Evolutionary conservation across 64 coral and sea anemone genomes (phyloP).

Genomic region (Montipora capricornis): DNA sequence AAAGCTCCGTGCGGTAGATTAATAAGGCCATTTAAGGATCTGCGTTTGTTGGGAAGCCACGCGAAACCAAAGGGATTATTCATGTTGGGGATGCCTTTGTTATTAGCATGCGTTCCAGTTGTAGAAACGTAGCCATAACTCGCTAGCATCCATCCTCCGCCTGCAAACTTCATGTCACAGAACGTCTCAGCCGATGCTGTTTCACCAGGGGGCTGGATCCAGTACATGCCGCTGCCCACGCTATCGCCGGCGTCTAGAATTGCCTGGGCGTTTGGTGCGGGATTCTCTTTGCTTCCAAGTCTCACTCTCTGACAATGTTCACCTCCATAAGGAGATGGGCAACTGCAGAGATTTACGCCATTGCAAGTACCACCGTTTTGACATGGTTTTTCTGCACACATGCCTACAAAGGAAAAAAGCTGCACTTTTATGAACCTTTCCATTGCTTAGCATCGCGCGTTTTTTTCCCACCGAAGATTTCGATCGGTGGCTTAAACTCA

Average conservation of each 20-base stretch:
- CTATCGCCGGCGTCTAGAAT: conserved; percentile 88
- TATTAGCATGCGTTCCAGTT: not conserved
- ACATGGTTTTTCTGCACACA: conserved; percentile 59
- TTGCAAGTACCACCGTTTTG: conserved; percentile 58
- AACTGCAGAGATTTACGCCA: conserved; percentile 53
- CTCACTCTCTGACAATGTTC: conserved; percentile 52
- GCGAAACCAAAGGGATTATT: conserved; percentile 89
- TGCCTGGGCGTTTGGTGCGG: conserved; percentile 80
- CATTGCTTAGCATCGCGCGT: too few species aligned
- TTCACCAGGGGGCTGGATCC: conserved; percentile 95
- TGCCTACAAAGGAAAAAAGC: not conserved
- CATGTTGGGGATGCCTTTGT: conserved; percentile 94
- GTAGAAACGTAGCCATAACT: conserved; percentile 87
- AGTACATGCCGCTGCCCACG: conserved; percentile 87
- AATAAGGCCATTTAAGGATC: conserved; percentile 63
- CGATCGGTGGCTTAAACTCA: too few species aligned
- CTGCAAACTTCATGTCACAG: conserved; percentile 90
- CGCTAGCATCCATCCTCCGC: conserved; percentile 91
- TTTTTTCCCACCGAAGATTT: too few species aligned
- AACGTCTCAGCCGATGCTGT: conserved; percentile 72
- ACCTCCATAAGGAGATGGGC: conserved; percentile 40
- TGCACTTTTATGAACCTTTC: too few species aligned
- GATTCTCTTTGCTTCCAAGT: conserved; percentile 75
- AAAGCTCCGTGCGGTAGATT: conserved; percentile 76
- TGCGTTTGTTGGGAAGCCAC: conserved; percentile 73